phyloP scores from a whole-genome alignment of 2,888 invertebrate genomes.

The Ypsolopha sequella region DNA sequence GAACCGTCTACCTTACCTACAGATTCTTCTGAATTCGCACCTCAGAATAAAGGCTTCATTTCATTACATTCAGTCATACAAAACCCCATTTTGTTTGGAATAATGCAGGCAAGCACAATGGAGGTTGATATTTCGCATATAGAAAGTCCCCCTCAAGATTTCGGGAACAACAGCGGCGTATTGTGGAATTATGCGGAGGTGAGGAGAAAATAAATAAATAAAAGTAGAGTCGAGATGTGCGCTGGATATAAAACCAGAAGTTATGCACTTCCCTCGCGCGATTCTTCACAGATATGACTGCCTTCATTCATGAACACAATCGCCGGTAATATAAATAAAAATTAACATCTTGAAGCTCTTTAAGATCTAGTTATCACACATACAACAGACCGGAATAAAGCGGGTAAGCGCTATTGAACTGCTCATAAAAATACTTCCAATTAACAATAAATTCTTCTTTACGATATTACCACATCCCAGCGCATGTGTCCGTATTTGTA shows the following conservation, averaged over 20 bases:
- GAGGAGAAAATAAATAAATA: constrained; percentile 55
- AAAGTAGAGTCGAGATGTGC: constrained; percentile 48
- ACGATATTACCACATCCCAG: constrained; percentile 48
- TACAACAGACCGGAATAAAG: no score
- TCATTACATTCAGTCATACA: constrained; percentile 22
- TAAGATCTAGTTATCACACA: no score
- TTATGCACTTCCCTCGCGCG: constrained; percentile 4
- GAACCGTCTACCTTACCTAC: constrained; percentile 31
- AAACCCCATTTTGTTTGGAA: constrained; percentile 55
- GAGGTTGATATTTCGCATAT: constrained; percentile 54
- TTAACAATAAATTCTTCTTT: constrained; percentile 16
- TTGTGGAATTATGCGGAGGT: constrained; percentile 54
- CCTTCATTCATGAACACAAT: neutral
- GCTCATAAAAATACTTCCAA: neutral
- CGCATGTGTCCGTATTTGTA: constrained; percentile 36
- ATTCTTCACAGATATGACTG: constrained; percentile 1
- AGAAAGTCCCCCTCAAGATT: constrained; percentile 56
- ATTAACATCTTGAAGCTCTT: no score
- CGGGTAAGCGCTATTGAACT: neutral
- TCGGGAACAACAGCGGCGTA: constrained; percentile 48
- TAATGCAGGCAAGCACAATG: constrained; percentile 58
- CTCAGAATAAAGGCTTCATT: constrained; percentile 51
- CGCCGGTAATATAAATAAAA: no score
- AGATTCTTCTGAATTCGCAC: constrained; percentile 47
- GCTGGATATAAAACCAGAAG: constrained; percentile 42